Evolutionary conservation across 2,113 vertebrate species (phyloP), one percentile per base, ranked within the genome.

Genomic region (Leptosomus discolor): DNA sequence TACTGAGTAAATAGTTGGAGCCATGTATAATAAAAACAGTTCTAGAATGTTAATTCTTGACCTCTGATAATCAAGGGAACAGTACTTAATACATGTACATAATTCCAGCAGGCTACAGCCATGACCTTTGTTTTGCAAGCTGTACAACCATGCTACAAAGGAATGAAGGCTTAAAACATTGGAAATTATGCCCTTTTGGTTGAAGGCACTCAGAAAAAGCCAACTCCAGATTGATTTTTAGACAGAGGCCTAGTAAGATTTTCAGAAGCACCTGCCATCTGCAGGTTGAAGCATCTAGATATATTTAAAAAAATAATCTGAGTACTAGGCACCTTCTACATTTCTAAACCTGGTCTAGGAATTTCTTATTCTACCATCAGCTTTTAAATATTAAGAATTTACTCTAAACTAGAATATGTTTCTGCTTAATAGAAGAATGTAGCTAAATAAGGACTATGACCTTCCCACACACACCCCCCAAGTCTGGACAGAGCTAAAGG

Each of bases 381-480:
- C 36, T 78, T 67, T 39, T 70, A 43, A 86, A 76, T 8, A 22
- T 23, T 51, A 77, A 41, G 19, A n/a, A 39, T 19, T 78, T n/a
- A 41, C 37, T n/a, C 51, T 43, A 32, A 65, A 60, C 23, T 48
- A 45, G 32, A 78, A 61, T 30, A 39, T 10, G 8, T 51, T 37
- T 61, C 36, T 56, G 29, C 51, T 45, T 54, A 83, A 73, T 6
- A 54, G 51, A 80, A 32, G 17, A 65, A 93, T 30, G 9, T 34
- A 56, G 60, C 13, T 89, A 70, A 46, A 39, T 17, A 46, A 41
- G 48, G n/a, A 30, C 39, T 43, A 15, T 13, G 37, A 81, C 8
- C 20, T 74, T 67, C 24, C 29, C 23, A 5, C 8, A 23, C 5
- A 0, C n/a, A n/a, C n/a, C n/a, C 4, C 18, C 21, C n/a, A 37